A percentile compares a stretch with the other conserved stretches of the same genome.
phyloP scores from a whole-genome alignment of 2,797 vertebrate genomes.

The Sorex maritimensis region DNA sequence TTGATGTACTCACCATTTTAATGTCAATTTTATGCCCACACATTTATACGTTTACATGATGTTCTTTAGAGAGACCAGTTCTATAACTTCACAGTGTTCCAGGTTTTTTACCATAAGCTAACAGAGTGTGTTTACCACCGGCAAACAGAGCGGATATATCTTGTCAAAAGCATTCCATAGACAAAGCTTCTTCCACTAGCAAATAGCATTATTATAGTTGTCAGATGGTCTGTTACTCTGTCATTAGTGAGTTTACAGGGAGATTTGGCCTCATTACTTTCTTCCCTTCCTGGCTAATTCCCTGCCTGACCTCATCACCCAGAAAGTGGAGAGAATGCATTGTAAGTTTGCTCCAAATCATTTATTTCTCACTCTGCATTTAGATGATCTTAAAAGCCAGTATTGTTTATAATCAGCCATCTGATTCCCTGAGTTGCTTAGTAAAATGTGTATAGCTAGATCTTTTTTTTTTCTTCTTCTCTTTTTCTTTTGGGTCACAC shows the following conservation, averaged over 20 bases:
- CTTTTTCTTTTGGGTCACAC: too few relatives aligned
- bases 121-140: background rate
- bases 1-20: background rate
- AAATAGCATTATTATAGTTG: background rate
- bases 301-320: background rate
- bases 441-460: background rate
- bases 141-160: background rate
- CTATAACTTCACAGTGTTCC: background rate
- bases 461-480: too few relatives aligned
- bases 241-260: background rate
- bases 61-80: background rate
- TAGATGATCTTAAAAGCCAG: background rate
- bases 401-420: background rate
- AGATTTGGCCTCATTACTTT: background rate
- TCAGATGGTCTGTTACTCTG: background rate
- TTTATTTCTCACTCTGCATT: background rate
- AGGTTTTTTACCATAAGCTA: too few relatives aligned
- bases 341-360: background rate
- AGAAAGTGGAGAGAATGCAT: background rate
- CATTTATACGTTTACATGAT: background rate
- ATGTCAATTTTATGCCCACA: background rate
- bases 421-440: background rate
- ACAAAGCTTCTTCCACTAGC: background rate
- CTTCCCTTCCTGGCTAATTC: background rate
- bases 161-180: slow-evolving; percentile 31